Evolutionary conservation across 1,140 invertebrate genomes (phyloP).

Genomic region (Magallana angulata): DNA sequence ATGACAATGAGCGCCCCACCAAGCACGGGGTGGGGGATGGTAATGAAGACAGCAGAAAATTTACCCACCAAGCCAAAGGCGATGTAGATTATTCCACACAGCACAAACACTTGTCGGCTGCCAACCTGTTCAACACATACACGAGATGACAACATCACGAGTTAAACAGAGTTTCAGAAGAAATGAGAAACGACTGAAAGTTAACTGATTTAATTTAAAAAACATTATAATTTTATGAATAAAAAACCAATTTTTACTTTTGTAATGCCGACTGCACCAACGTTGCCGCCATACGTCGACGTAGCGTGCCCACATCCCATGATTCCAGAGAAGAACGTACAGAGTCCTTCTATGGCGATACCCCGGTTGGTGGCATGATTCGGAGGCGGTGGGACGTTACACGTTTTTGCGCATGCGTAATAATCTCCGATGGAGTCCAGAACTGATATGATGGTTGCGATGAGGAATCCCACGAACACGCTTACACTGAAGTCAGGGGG

Average conservation of each 20-base stretch:
- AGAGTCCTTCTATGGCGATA: constrained; percentile 91
- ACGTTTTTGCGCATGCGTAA: constrained; percentile 74
- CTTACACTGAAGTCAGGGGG: constrained; percentile 61
- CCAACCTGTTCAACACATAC: constrained; percentile 84
- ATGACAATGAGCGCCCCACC: constrained; percentile 93
- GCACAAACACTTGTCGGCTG: constrained; percentile 90
- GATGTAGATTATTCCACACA: constrained; percentile 88
- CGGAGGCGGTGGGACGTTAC: constrained; percentile 71
- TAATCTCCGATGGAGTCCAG: constrained; percentile 77
- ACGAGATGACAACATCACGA: not conserved
- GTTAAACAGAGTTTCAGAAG: too few species aligned
- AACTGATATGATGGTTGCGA: constrained; percentile 70
- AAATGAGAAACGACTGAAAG: too few species aligned
- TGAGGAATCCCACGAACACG: constrained; percentile 69
- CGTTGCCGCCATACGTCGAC: constrained; percentile 91
- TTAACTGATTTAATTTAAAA: not conserved
- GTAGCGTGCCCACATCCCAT: constrained; percentile 92
- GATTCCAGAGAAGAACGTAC: constrained; percentile 89
- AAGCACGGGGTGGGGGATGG: constrained; percentile 92
- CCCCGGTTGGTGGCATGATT: constrained; percentile 81
- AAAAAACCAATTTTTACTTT: constrained; percentile 74
- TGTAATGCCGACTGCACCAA: constrained; percentile 90
- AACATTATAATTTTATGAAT: not conserved
- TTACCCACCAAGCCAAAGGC: constrained; percentile 85
- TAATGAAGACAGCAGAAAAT: constrained; percentile 91